phyloP scores from a whole-genome alignment of 2,113 vertebrate species.

The Seriola rivoliana region DNA sequence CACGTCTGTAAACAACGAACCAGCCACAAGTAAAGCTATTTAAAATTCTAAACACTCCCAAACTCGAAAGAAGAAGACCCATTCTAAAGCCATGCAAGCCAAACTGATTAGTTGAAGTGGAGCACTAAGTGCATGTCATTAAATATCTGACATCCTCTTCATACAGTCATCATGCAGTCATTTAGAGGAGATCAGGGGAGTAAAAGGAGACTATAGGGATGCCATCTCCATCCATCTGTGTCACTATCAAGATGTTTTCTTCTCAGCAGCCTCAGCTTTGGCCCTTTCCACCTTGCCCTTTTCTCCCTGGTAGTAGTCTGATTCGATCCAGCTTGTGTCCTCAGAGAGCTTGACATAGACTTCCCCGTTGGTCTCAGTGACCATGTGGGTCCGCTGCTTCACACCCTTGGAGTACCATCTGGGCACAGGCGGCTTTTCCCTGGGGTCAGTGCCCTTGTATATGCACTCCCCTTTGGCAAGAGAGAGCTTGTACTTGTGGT shows the following conservation, averaged over 20 bases:
- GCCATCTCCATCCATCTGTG: constrained; percentile 1
- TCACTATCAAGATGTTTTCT: constrained; percentile 6
- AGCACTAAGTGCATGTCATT: neutral
- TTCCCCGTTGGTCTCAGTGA: constrained; percentile 86
- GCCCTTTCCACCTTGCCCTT: constrained; percentile 84
- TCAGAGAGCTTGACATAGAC: constrained; percentile 89
- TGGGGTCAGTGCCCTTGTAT: constrained; percentile 86
- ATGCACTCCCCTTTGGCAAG: constrained; percentile 91
- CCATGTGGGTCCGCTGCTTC: constrained; percentile 90
- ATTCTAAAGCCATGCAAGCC: neutral
- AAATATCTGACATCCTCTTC: neutral
- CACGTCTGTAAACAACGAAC: neutral
- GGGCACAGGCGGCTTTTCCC: constrained; percentile 75
- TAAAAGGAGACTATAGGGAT: neutral
- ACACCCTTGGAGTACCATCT: constrained; percentile 92
- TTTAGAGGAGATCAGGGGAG: constrained; percentile 15
- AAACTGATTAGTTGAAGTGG: neutral
- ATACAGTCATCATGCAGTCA: constrained; percentile 6
- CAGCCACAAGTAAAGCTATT: neutral
- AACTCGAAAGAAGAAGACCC: neutral
- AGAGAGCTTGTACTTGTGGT: constrained; percentile 94
- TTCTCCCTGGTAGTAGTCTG: constrained; percentile 92
- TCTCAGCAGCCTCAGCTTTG: constrained; percentile 30
- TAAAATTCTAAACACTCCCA: neutral
- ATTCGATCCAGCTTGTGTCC: constrained; percentile 82